Evolutionary conservation across 2,888 invertebrate species (phyloP).

Genomic region (Ceratothoa steindachneri): DNA sequence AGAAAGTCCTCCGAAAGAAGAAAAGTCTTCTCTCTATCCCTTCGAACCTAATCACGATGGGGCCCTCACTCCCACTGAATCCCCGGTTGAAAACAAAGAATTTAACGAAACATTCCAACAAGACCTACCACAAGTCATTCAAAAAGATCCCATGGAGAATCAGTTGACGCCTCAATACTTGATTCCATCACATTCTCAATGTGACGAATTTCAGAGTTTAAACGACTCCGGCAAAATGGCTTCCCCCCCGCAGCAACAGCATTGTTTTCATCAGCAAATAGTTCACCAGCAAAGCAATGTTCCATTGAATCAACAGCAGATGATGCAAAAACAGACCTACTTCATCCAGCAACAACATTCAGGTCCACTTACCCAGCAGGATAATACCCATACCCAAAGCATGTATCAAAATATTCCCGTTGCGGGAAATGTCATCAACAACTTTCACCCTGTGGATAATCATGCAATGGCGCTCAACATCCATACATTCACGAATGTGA

Average conservation of each 20-base stretch:
- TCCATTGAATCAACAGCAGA: background rate
- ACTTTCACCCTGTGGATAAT: background rate
- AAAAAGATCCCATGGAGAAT: background rate
- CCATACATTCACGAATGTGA: background rate
- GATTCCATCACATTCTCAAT: background rate
- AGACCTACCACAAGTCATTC: background rate
- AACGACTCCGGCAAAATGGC: background rate
- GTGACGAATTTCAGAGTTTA: no score
- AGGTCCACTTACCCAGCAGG: background rate
- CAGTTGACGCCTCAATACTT: slow-evolving; percentile 13
- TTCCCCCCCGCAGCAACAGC: slow-evolving; percentile 19
- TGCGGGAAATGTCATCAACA: background rate
- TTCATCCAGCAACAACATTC: background rate
- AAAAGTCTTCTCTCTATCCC: background rate
- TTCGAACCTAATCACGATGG: background rate
- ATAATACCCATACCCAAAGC: background rate
- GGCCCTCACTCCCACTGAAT: background rate
- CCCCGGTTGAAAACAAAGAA: background rate
- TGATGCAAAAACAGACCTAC: background rate
- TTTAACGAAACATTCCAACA: background rate
- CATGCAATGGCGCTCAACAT: background rate
- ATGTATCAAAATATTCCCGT: background rate
- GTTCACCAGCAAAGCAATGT: background rate
- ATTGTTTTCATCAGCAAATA: slow-evolving; percentile 17
- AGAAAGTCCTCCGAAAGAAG: background rate